Conservation (phyloP, 2,797 vertebrate genomes). For the Remorina albescens region DNA sequence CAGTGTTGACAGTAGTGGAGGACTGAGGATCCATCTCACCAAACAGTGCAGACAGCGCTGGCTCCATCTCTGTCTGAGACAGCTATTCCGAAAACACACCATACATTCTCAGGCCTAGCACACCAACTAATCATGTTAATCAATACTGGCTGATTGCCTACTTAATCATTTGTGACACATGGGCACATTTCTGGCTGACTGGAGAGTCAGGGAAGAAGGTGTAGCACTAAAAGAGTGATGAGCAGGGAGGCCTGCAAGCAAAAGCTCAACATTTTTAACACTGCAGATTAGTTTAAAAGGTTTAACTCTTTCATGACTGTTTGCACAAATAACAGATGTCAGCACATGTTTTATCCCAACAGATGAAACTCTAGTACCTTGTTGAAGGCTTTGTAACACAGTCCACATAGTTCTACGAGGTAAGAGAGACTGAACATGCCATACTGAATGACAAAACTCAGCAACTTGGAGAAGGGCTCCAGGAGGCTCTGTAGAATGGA, state of each 20-base stretch:
- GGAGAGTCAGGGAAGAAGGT: slow-evolving; percentile 61
- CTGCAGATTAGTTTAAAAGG: slow-evolving; percentile 64
- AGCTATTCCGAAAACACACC: slow-evolving; percentile 66
- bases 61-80: slow-evolving; percentile 72
- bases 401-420: slow-evolving; percentile 95
- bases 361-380: slow-evolving; percentile 86
- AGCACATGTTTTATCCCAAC: slow-evolving; percentile 18
- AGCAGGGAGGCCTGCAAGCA: slow-evolving; percentile 51
- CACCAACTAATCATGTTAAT: slow-evolving; percentile 85
- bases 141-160: slow-evolving; percentile 84
- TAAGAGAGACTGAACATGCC: slow-evolving; percentile 95
- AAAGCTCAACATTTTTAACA: slow-evolving; percentile 58
- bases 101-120: slow-evolving; percentile 65
- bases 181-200: slow-evolving; percentile 74
- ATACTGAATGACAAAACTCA: slow-evolving; percentile 98
- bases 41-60: slow-evolving; percentile 71
- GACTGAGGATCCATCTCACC: slow-evolving; percentile 74
- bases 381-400: slow-evolving; percentile 97
- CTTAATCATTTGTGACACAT: slow-evolving; percentile 80
- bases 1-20: slow-evolving; percentile 75
- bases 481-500: slow-evolving; percentile 89
- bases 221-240: slow-evolving; percentile 64
- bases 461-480: slow-evolving; percentile 97
- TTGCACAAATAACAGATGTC: slow-evolving; percentile 8
- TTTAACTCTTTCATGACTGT: slow-evolving; percentile 48